phyloP scores from a whole-genome alignment of 2,797 vertebrate species.

The Pangasius macronema region DNA sequence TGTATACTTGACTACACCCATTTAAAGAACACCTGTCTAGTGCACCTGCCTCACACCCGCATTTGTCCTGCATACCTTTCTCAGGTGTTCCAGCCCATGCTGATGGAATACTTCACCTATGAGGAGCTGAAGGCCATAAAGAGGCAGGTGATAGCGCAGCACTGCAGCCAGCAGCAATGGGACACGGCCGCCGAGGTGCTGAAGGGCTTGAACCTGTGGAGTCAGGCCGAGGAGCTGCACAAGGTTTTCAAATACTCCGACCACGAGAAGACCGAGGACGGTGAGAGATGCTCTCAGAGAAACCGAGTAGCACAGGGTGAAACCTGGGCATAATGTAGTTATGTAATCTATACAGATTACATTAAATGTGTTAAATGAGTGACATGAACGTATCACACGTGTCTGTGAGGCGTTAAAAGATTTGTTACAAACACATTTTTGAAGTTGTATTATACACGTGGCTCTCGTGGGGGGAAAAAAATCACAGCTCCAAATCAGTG shows the following conservation, averaged over 20 bases:
- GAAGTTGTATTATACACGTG: too few relatives aligned
- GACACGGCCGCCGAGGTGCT: constrained; percentile 81
- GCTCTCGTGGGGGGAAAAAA: neutral
- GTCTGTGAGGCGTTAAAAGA: neutral
- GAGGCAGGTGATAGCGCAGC: constrained; percentile 96
- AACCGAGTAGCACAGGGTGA: neutral
- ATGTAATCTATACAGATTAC: neutral
- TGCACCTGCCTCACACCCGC: neutral
- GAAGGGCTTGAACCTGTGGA: constrained; percentile 88
- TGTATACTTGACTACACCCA: neutral
- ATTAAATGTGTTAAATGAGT: neutral
- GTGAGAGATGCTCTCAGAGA: constrained; percentile 64
- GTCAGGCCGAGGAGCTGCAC: constrained; percentile 90
- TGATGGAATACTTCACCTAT: constrained; percentile 98
- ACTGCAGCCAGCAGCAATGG: constrained; percentile 83
- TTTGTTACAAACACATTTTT: neutral
- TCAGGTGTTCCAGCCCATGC: constrained; percentile 99
- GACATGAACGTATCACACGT: neutral
- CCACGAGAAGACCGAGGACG: constrained; percentile 90
- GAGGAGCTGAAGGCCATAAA: constrained; percentile 98
- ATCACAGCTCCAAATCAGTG: too few relatives aligned
- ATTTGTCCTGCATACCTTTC: too few relatives aligned
- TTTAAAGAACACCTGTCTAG: neutral
- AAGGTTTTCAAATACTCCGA: constrained; percentile 93
- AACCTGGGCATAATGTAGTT: neutral